Conservation (phyloP, 2,888 invertebrate species). For the Lasius platythorax region DNA sequence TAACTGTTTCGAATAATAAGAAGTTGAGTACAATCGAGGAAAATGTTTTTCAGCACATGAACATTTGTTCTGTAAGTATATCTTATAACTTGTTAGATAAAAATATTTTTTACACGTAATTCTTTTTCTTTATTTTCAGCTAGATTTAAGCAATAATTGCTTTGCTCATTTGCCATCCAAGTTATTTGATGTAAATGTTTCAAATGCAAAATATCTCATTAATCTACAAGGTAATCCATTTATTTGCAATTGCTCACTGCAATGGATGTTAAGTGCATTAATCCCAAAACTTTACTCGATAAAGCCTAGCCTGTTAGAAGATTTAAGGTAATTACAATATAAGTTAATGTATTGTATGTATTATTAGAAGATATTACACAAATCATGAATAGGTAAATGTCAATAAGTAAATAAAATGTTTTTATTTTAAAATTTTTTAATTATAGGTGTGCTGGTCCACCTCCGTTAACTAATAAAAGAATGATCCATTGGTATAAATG, state of each 20-base stretch:
- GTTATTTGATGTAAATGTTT: conserved; percentile 79
- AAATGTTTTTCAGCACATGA: conserved; percentile 84
- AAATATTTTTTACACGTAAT: background rate
- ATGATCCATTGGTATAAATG: conserved; percentile 89
- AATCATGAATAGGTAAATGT: background rate
- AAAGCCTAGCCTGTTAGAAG: conserved; percentile 86
- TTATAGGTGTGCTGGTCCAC: conserved; percentile 87
- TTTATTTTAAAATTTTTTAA: conserved; percentile 51
- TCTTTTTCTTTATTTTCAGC: conserved; percentile 80
- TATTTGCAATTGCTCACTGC: conserved; percentile 88
- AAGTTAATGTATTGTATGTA: background rate
- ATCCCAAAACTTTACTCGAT: conserved; percentile 86
- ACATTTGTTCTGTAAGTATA: conserved; percentile 87
- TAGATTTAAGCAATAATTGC: conserved; percentile 88
- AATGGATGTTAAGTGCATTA: conserved; percentile 88
- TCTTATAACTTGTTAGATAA: background rate
- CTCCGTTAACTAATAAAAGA: conserved; percentile 86
- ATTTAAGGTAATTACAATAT: conserved; percentile 86
- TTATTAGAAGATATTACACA: conserved; percentile 13
- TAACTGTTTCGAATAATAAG: conserved; percentile 86
- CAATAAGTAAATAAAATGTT: background rate
- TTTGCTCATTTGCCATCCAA: conserved; percentile 85
- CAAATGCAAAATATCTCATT: conserved; percentile 84
- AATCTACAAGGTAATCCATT: conserved; percentile 89
- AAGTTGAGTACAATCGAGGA: conserved; percentile 85